Evolutionary conservation across 1,140 invertebrate genomes (phyloP).

Genomic region (Pemphigus obesinymphae): DNA sequence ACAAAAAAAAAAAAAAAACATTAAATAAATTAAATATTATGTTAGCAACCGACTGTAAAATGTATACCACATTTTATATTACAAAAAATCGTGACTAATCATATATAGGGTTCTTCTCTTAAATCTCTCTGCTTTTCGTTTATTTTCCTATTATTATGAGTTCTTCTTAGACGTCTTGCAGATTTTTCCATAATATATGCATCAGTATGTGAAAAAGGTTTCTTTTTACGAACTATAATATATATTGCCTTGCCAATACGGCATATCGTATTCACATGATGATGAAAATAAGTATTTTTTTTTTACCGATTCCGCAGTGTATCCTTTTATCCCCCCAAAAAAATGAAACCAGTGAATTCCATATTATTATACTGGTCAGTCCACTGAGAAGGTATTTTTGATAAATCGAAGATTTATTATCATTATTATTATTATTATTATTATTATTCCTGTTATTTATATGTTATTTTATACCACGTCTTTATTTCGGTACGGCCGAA

Average conservation of each 20-base stretch:
- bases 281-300: background rate
- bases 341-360: too few relatives aligned
- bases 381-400: background rate
- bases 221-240: background rate
- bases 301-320: background rate
- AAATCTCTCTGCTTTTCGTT: background rate
- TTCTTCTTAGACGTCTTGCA: background rate
- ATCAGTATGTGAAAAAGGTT: background rate
- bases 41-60: too few relatives aligned
- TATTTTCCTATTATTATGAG: conserved; percentile 7
- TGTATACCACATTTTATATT: too few relatives aligned
- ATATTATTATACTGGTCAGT: background rate
- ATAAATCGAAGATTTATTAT: conserved; percentile 4
- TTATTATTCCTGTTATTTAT: background rate
- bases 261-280: background rate
- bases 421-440: too few relatives aligned
- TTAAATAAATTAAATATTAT: too few relatives aligned
- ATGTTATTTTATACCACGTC: background rate
- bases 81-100: too few relatives aligned
- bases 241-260: background rate
- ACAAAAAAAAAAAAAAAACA: too few relatives aligned
- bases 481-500: background rate
- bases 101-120: background rate
- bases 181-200: background rate
- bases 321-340: background rate